A percentile compares a stretch with the other conserved stretches of the same genome.
phyloP scores from a whole-genome alignment of 2,113 vertebrate genomes.

The Psittacula cyanocephala region DNA sequence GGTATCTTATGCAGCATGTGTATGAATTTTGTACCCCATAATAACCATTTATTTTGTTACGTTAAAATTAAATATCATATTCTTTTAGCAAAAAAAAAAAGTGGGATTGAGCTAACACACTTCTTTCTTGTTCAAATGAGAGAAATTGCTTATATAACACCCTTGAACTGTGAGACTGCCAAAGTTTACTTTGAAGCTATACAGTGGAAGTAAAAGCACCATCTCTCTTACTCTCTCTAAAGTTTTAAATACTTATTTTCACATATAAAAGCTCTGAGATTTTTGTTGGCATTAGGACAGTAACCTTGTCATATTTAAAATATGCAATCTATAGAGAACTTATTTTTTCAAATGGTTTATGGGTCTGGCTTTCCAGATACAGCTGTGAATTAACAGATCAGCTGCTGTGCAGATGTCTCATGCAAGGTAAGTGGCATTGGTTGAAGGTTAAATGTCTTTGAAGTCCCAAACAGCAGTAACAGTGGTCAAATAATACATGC shows the following conservation, averaged over 20 bases:
- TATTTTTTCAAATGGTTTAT: background rate
- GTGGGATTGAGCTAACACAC: background rate
- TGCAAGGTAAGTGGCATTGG: slow-evolving; percentile 2
- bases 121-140: slow-evolving; percentile 19
- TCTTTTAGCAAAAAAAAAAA: background rate
- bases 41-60: background rate
- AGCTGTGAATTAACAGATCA: slow-evolving; percentile 31
- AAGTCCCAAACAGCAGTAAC: background rate
- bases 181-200: slow-evolving; percentile 34
- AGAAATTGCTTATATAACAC: slow-evolving; percentile 23
- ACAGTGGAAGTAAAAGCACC: background rate
- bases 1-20: background rate
- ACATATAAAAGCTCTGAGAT: background rate
- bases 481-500: background rate
- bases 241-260: slow-evolving; percentile 32
- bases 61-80: slow-evolving; percentile 7
- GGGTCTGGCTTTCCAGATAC: background rate
- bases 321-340: background rate
- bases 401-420: background rate
- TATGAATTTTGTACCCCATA: background rate
- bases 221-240: background rate
- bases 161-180: slow-evolving; percentile 14
- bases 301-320: slow-evolving; percentile 24
- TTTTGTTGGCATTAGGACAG: background rate
- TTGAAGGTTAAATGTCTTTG: slow-evolving; percentile 40